Evolutionary conservation across 2,797 vertebrate species (phyloP).

Genomic region (Esox masquinongy): DNA sequence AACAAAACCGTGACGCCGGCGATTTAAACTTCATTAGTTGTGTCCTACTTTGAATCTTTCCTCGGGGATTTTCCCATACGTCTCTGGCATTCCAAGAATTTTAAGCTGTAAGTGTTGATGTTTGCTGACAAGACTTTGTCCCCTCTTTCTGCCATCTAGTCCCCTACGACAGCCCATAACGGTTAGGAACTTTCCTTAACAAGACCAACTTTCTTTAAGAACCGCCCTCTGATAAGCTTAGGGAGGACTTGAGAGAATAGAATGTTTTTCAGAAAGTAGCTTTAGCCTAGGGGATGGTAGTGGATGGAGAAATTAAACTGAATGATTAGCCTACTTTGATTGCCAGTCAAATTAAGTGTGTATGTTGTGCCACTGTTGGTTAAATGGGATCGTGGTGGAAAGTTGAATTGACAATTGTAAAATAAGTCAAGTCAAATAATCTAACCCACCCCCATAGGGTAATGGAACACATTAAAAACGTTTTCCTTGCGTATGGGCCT

Average conservation of each 20-base stretch:
- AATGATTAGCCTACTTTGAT: neutral
- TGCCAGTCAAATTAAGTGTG: neutral
- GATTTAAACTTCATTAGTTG: conserved; percentile 3
- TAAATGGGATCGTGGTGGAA: neutral
- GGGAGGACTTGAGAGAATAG: conserved; percentile 73
- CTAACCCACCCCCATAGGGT: neutral
- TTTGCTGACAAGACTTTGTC: conserved; percentile 25
- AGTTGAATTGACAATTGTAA: neutral
- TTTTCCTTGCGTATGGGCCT: neutral
- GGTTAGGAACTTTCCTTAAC: conserved; percentile 63
- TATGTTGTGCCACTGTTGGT: neutral
- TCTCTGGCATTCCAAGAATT: conserved; percentile 33
- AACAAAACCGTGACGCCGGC: conserved; percentile 27
- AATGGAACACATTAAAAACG: neutral
- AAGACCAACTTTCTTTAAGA: conserved; percentile 63
- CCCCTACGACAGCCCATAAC: conserved; percentile 58
- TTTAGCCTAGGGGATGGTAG: neutral
- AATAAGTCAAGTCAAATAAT: neutral
- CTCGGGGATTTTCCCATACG: conserved; percentile 10
- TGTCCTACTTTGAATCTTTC: conserved; percentile 30
- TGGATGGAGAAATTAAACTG: neutral
- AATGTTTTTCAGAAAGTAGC: conserved; percentile 21
- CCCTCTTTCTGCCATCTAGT: conserved; percentile 60
- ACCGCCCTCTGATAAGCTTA: conserved; percentile 69
- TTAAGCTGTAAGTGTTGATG: conserved; percentile 16